Evolutionary conservation across 2,113 vertebrate genomes (phyloP).

Genomic region (Podarcis cretensis): DNA sequence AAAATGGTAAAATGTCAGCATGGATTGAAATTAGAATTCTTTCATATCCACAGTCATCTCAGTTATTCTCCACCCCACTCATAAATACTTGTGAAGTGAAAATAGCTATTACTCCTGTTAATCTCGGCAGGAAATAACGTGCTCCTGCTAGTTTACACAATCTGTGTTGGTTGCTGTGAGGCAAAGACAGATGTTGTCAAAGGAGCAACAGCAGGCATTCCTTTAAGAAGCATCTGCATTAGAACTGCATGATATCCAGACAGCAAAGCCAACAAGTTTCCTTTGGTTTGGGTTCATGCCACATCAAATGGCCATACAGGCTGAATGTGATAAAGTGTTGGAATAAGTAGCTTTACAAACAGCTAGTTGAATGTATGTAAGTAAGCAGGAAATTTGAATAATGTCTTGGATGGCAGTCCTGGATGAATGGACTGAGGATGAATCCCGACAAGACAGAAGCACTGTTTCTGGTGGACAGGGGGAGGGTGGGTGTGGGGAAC

Average conservation of each 20-base stretch:
- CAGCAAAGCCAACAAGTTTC: background rate
- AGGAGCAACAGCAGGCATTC: background rate
- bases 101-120: background rate
- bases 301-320: background rate
- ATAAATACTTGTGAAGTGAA: constrained; percentile 22
- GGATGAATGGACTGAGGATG: too few species aligned
- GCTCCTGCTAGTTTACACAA: background rate
- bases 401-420: background rate
- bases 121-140: background rate
- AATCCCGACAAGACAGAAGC: too few species aligned
- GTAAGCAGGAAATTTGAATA: too few species aligned
- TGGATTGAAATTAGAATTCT: background rate
- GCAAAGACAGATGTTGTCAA: constrained; percentile 12
- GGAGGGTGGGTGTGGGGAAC: too few species aligned
- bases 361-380: background rate
- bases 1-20: constrained; percentile 19
- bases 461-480: too few species aligned
- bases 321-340: background rate
- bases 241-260: background rate
- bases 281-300: background rate
- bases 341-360: background rate
- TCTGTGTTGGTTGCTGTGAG: background rate
- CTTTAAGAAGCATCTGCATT: background rate
- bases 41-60: background rate
- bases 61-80: background rate